phyloP scores from a whole-genome alignment of 2,113 vertebrate genomes.

The Eulemur rufifrons region DNA sequence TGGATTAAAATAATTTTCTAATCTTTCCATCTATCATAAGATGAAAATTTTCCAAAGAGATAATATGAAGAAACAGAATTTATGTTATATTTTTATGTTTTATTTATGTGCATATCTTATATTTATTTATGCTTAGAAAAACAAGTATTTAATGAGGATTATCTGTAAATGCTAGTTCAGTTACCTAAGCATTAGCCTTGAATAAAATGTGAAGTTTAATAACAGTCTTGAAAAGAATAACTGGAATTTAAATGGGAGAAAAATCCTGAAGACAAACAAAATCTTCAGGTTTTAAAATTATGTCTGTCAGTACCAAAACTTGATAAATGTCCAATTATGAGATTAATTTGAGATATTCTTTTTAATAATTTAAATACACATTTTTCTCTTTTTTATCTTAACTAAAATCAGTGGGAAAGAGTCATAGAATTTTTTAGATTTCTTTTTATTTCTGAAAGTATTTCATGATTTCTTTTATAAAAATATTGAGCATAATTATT shows the following conservation, averaged over 20 bases:
- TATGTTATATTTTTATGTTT: neutral
- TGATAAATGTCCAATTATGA: neutral
- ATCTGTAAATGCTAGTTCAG: neutral
- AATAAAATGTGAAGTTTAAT: neutral
- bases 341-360: neutral
- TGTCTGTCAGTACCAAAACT: neutral
- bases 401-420: neutral
- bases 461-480: neutral
- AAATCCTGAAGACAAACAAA: neutral
- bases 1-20: neutral
- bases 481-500: neutral
- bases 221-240: neutral
- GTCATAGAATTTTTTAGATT: neutral
- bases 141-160: neutral
- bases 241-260: neutral
- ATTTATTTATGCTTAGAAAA: neutral
- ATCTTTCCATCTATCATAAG: neutral
- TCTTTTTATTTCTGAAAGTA: neutral
- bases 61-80: neutral
- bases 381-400: neutral
- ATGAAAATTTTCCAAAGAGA: neutral
- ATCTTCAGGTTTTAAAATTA: neutral
- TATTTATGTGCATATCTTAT: too few species aligned
- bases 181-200: neutral
- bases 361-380: neutral